Evolutionary conservation across 2,888 invertebrate species (phyloP).

Genomic region (Chironomus tentans): DNA sequence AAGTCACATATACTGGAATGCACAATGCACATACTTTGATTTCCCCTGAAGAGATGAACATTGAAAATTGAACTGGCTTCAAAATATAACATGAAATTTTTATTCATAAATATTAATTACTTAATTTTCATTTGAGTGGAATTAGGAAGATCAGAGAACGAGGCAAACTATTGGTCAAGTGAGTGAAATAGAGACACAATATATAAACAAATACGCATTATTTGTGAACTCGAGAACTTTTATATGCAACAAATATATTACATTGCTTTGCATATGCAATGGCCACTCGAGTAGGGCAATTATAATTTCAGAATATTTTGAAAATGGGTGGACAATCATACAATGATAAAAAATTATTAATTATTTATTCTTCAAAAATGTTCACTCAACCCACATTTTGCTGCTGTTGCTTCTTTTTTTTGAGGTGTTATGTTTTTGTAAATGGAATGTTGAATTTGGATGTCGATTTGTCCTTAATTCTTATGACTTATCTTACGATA

Average conservation of each 20-base stretch:
- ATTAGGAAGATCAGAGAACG: neutral
- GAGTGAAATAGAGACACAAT: neutral
- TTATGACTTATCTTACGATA: no score
- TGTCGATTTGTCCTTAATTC: no score
- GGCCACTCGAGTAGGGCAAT: neutral
- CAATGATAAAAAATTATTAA: slow-evolving; percentile 8
- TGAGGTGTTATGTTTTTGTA: neutral
- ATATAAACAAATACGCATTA: neutral
- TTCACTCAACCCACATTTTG: neutral
- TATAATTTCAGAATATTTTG: neutral
- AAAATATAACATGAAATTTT: neutral
- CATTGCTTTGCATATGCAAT: neutral
- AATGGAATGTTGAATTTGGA: no score
- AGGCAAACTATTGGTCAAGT: neutral
- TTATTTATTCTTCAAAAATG: neutral
- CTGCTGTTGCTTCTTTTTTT: neutral
- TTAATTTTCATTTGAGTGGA: neutral
- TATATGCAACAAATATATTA: neutral
- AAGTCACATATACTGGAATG: no score
- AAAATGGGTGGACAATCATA: neutral
- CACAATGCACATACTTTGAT: neutral
- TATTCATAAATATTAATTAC: neutral
- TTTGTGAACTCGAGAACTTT: no score
- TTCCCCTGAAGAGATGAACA: neutral
- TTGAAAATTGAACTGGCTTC: neutral